Evolutionary conservation across 2,888 invertebrate species (phyloP).

Genomic region (Notodonta dromedarius): DNA sequence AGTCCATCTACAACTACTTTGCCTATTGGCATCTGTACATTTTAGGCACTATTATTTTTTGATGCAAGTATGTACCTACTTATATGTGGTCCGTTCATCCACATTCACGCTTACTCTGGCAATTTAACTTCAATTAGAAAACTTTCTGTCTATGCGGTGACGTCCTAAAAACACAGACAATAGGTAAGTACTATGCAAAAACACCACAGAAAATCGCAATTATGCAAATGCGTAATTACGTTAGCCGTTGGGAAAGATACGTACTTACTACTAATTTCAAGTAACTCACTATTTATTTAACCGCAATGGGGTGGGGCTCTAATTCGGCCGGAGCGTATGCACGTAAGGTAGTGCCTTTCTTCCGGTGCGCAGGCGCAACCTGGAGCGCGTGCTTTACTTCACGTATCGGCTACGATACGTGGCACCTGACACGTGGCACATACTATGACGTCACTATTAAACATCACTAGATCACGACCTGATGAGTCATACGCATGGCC

Average conservation of each 20-base stretch:
- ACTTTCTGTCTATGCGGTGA: too few species aligned
- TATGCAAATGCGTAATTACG: not conserved
- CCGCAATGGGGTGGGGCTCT: not conserved
- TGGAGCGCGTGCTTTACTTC: slow-evolving; percentile 21
- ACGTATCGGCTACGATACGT: slow-evolving; percentile 13
- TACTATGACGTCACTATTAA: not conserved
- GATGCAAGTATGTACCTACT: too few species aligned
- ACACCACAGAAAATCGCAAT: slow-evolving; percentile 14
- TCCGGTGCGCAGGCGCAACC: not conserved
- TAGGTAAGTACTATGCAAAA: not conserved
- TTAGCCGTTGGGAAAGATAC: slow-evolving; percentile 2
- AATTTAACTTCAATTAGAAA: too few species aligned
- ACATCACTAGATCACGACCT: not conserved
- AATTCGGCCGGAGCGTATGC: not conserved
- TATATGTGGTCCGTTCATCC: too few species aligned
- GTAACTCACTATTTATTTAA: not conserved
- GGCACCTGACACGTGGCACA: not conserved
- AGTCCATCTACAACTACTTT: too few species aligned
- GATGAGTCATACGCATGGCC: not conserved
- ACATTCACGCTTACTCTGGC: too few species aligned
- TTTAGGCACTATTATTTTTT: too few species aligned
- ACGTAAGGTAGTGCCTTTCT: not conserved
- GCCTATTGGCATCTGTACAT: too few species aligned
- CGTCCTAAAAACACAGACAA: not conserved
- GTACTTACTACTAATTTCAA: not conserved